Conservation (phyloP, 23 tunicate species). For the Diplosoma virens region DNA sequence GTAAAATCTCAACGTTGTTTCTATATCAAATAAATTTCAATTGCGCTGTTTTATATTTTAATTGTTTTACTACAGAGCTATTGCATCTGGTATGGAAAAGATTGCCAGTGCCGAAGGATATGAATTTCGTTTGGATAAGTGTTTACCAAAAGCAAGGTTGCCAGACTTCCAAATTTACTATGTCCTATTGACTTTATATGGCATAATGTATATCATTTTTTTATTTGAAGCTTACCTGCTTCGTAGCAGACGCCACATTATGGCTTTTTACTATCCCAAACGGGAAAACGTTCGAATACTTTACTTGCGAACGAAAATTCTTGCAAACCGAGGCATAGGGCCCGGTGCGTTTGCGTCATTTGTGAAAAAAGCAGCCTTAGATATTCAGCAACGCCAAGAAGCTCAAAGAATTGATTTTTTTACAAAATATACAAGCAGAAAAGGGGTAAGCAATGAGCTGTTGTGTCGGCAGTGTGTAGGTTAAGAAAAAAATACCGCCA, state of each 20-base stretch:
- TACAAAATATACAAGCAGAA: slow-evolving; percentile 22
- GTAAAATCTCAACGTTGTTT: background rate
- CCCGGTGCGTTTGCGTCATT: background rate
- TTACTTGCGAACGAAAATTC: slow-evolving; percentile 61
- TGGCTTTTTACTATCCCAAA: slow-evolving; percentile 65
- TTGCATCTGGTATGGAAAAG: slow-evolving; percentile 51
- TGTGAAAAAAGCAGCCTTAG: slow-evolving; percentile 23
- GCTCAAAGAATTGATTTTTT: slow-evolving; percentile 21
- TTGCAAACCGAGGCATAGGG: slow-evolving; percentile 46
- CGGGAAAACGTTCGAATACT: slow-evolving; percentile 65
- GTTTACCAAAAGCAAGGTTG: slow-evolving; percentile 53
- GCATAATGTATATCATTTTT: slow-evolving; percentile 39
- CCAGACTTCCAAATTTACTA: slow-evolving; percentile 49
- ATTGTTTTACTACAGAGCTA: slow-evolving; percentile 57
- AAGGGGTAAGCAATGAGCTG: slow-evolving; percentile 50
- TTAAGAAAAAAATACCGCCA: too few species aligned
- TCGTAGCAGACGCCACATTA: slow-evolving; percentile 51
- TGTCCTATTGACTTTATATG: slow-evolving; percentile 23
- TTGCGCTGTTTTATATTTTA: background rate
- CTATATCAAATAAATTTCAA: background rate
- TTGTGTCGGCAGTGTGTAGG: too few species aligned
- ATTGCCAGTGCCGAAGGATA: slow-evolving; percentile 74
- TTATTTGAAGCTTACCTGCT: slow-evolving; percentile 60
- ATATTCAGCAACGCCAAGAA: slow-evolving; percentile 31
- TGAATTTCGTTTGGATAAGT: slow-evolving; percentile 67